Evolutionary conservation across 2,797 vertebrate species (phyloP).

Genomic region (Decapterus maruadsi): DNA sequence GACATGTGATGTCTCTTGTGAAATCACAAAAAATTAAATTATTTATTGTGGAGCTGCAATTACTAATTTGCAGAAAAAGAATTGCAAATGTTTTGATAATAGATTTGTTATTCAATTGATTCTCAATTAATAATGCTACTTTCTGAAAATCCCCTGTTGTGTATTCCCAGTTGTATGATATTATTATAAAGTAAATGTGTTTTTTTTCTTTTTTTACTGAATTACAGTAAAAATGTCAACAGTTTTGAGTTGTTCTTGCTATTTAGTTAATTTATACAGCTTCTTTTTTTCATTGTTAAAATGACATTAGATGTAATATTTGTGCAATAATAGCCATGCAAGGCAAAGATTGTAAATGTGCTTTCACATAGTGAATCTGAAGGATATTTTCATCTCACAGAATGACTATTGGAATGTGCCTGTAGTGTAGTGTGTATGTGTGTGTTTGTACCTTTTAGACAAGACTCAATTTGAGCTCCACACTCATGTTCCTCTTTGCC

Average conservation of each 20-base stretch:
- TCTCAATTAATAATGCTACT: no score
- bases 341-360: not conserved
- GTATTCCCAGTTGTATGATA: no score
- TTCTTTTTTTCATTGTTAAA: not conserved
- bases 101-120: no score
- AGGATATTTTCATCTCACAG: not conserved
- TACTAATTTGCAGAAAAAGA: no score
- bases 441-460: not conserved
- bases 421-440: not conserved
- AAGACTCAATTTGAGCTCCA: not conserved
- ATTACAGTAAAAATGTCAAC: slow-evolving; percentile 11
- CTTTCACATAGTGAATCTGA: not conserved
- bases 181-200: no score
- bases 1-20: not conserved
- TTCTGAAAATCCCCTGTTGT: no score
- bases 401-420: not conserved
- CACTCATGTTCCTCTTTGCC: no score
- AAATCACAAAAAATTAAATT: not conserved
- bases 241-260: not conserved
- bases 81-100: no score
- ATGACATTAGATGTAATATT: not conserved
- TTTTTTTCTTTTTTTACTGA: not conserved
- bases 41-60: not conserved
- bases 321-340: not conserved
- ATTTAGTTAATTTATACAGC: not conserved